These are phyloP conservation scores for Conopomorpha cramerella DNA, from an alignment of 1,140 invertebrate genomes.

Conservation along the genomic window DNA sequence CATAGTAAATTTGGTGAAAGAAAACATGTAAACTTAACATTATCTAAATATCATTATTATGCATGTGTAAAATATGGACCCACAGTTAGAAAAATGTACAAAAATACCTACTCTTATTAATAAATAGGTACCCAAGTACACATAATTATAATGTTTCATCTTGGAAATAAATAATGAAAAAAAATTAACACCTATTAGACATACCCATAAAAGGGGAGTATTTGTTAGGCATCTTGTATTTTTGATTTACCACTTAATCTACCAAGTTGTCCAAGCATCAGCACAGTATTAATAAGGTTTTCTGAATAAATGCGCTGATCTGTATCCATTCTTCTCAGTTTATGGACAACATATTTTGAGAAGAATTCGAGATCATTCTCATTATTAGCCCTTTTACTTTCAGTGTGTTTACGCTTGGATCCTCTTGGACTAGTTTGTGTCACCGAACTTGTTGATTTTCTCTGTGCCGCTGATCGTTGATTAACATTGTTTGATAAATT, in stretches of 20 bases:
- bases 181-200: too few species aligned
- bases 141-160: too few species aligned
- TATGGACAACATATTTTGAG: constrained; percentile 52
- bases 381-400: too few species aligned
- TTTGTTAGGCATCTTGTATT: constrained; percentile 28
- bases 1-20: too few species aligned
- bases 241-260: constrained; percentile 47
- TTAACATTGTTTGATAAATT: constrained; percentile 14
- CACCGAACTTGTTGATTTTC: constrained; percentile 16
- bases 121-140: too few species aligned
- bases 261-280: constrained; percentile 46
- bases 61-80: too few species aligned
- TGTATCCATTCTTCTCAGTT: constrained; percentile 48
- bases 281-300: constrained; percentile 50
- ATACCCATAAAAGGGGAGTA: too few species aligned
- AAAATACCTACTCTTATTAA: too few species aligned
- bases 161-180: too few species aligned
- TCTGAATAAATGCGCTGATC: constrained; percentile 52
- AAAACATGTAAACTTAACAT: too few species aligned
- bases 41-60: too few species aligned
- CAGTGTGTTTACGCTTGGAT: constrained; percentile 26
- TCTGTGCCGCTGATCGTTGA: constrained; percentile 12
- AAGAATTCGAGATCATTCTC: constrained; percentile 51
- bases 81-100: too few species aligned
- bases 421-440: constrained; percentile 22